Conservation (phyloP, 2,888 invertebrate species). For the Agrilus cyanescens region DNA sequence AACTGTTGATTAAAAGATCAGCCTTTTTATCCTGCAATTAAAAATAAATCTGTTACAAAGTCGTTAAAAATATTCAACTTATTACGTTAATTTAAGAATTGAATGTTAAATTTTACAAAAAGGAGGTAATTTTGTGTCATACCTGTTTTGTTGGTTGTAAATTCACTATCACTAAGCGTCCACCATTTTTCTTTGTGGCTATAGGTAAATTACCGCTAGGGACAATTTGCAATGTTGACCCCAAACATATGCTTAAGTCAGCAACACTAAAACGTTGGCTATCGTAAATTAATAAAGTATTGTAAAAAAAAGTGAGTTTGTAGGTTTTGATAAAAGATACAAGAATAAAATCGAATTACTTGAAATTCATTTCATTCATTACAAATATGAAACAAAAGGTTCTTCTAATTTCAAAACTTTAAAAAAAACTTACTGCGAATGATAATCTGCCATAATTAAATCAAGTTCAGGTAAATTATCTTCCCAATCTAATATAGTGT, state of each 20-base stretch:
- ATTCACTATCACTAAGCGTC: slow-evolving; percentile 87
- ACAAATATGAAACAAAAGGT: neutral
- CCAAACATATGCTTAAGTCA: slow-evolving; percentile 86
- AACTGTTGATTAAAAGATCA: slow-evolving; percentile 76
- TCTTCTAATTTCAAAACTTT: neutral
- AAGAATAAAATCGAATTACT: too few species aligned
- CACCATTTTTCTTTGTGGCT: slow-evolving; percentile 71
- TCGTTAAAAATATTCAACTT: neutral
- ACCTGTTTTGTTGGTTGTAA: slow-evolving; percentile 97
- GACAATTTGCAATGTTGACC: slow-evolving; percentile 95
- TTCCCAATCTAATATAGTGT: slow-evolving; percentile 97
- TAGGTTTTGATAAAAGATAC: too few species aligned
- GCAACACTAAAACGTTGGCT: slow-evolving; percentile 56
- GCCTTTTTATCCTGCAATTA: slow-evolving; percentile 75
- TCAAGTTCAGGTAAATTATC: slow-evolving; percentile 82
- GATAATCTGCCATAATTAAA: slow-evolving; percentile 69
- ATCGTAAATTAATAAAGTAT: slow-evolving; percentile 10
- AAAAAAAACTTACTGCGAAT: slow-evolving; percentile 57
- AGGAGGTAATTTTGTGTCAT: slow-evolving; percentile 20
- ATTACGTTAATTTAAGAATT: neutral
- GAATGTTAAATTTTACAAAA: neutral
- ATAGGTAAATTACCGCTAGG: slow-evolving; percentile 93
- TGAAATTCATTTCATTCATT: neutral
- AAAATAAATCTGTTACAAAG: slow-evolving; percentile 8
- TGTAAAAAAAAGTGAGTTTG: slow-evolving; percentile 2